A percentile compares a stretch with the other conserved stretches of the same genome.
phyloP scores from a whole-genome alignment of 1,140 invertebrate species.

The Phymorhynchus buccinoides region DNA sequence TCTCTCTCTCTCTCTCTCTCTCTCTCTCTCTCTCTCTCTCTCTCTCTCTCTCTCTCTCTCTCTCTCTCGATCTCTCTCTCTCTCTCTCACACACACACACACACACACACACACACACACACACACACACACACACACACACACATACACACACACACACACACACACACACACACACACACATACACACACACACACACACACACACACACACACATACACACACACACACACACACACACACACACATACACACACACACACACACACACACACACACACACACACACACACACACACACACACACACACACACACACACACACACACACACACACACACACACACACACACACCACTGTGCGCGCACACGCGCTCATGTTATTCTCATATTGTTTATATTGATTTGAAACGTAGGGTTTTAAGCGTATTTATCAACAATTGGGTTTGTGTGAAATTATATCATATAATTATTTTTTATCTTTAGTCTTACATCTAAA shows the following conservation, averaged over 20 bases:
- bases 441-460: not conserved
- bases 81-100: too few species aligned
- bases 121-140: not conserved
- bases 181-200: not conserved
- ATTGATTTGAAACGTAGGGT: too few species aligned
- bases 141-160: not conserved
- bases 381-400: too few species aligned
- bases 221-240: not conserved
- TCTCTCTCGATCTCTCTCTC: too few species aligned
- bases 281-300: too few species aligned
- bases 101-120: too few species aligned
- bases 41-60: too few species aligned
- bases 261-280: too few species aligned
- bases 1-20: too few species aligned
- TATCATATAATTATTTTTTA: not conserved
- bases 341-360: not conserved
- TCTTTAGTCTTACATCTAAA: not conserved
- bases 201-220: not conserved
- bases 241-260: not conserved
- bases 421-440: too few species aligned
- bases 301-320: not conserved
- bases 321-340: constrained; percentile 10
- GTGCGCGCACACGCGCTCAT: too few species aligned
- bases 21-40: too few species aligned
- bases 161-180: not conserved